These are phyloP conservation scores for Parauchenoglanis ngamensis DNA, from an alignment of 2,797 vertebrate species.

Conservation along the genomic window DNA sequence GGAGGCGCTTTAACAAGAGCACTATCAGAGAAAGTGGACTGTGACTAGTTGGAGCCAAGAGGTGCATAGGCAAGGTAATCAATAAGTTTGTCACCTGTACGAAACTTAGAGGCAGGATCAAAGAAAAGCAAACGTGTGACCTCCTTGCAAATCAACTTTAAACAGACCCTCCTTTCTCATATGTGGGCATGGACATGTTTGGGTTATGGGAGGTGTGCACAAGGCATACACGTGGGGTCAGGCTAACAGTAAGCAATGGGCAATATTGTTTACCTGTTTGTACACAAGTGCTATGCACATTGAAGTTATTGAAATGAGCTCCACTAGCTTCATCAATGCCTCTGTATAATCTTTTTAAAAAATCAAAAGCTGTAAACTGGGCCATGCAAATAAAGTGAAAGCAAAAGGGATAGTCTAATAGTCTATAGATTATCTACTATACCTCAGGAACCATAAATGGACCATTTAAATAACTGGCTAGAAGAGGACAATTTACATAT, in stretches of 20 bases:
- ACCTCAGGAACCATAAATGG: not conserved
- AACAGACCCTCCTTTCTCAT: slow-evolving; percentile 19
- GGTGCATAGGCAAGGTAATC: not conserved
- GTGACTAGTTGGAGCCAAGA: not conserved
- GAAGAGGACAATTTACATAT: not conserved
- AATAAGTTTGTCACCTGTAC: slow-evolving; percentile 16
- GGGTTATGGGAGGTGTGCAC: slow-evolving; percentile 21
- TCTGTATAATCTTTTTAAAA: not conserved
- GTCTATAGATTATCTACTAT: not conserved
- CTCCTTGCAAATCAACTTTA: slow-evolving; percentile 12
- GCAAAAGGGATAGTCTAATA: not conserved
- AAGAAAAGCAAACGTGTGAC: slow-evolving; percentile 12
- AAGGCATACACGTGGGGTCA: slow-evolving; percentile 18
- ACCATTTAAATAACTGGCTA: not conserved
- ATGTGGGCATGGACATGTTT: slow-evolving; percentile 9
- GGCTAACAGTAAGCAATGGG: not conserved
- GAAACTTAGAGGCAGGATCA: not conserved
- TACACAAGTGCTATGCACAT: not conserved
- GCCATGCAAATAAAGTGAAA: not conserved
- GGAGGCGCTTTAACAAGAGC: not conserved
- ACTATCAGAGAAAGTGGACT: not conserved
- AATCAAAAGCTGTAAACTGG: not conserved
- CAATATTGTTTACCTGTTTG: slow-evolving; percentile 1
- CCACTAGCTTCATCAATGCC: too few species aligned
- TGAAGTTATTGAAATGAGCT: too few species aligned